Evolutionary conservation across 2,888 invertebrate species (phyloP), one percentile per base, ranked within the genome.

Genomic region (Cremastinae sp.): DNA sequence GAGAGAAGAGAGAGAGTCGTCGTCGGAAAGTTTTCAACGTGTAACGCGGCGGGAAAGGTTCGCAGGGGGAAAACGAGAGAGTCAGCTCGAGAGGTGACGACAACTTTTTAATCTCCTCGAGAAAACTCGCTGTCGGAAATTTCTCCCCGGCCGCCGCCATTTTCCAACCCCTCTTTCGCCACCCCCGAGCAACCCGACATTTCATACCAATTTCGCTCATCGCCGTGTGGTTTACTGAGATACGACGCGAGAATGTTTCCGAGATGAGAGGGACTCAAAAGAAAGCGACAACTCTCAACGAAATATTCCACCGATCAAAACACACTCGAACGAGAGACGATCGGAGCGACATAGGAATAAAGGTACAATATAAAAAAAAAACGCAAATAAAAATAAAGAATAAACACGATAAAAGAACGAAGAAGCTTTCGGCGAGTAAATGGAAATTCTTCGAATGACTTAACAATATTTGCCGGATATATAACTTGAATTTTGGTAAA

Each of bases 81-180:
- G 22, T 34, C 22, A 61, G 66, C 56, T 61, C 62, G 83, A 83
- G 83, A 83, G 83, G 79, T 82, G 82, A 79, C 82, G 85, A 85
- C 85, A 85, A 85, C 85, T 85, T 85, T 86, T 85, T 86, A 85
- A 85, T 85, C 85, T 85, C 80, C 82, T 79, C 78, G 84, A 78
- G 79, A 84, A 77, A 74, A 82, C 83, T 82, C 84, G 81, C 82
- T 84, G 85, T 83, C 74, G 64, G 28, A 22, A 53, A 77, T 78
- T 78, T 76, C 78, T 43, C n/a, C 47, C 72, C 54, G 66, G 47
- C 43, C 53, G 36, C 54, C 61, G n/a, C 43, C 53, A 53, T 51
- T 53, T 65, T 49, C 62, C 38, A 62, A 49, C 34, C 53, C 36
- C 18, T 5, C 45, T 7, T 22, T n/a, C 28, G 8, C 49, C 22